Conservation (phyloP, 2,888 invertebrate species). For the Pharmacophagus antenor region DNA sequence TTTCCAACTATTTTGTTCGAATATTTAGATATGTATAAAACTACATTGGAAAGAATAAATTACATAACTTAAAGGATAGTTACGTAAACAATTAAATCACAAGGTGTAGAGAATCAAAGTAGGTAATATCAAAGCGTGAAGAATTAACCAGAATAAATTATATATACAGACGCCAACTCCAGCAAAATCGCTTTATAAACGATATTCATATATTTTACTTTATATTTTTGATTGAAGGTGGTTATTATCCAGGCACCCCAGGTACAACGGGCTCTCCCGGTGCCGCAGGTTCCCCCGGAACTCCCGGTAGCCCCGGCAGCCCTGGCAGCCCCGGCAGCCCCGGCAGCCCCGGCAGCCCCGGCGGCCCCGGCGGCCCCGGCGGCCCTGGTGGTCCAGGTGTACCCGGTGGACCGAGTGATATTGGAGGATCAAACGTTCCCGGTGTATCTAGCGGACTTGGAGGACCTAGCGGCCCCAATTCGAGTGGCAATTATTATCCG, state of each 20-base stretch:
- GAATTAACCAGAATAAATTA: no score
- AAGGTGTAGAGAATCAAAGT: no score
- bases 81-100: no score
- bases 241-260: background rate
- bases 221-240: no score
- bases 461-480: constrained; percentile 33
- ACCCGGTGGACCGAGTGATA: constrained; percentile 37
- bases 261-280: constrained; percentile 35
- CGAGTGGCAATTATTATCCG: constrained; percentile 35
- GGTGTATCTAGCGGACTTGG: constrained; percentile 37
- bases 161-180: no score
- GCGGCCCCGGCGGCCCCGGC: constrained; percentile 34
- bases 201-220: no score
- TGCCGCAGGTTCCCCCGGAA: constrained; percentile 34
- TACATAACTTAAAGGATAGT: no score
- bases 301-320: constrained; percentile 35
- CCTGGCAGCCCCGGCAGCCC: constrained; percentile 33
- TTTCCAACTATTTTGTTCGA: no score
- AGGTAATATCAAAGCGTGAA: no score
- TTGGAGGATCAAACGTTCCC: constrained; percentile 15
- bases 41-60: no score
- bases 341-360: constrained; percentile 29
- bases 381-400: constrained; percentile 40
- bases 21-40: no score
- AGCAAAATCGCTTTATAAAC: no score